phyloP scores from a whole-genome alignment of 2,888 invertebrate genomes.

The Adelphocoris suturalis region DNA sequence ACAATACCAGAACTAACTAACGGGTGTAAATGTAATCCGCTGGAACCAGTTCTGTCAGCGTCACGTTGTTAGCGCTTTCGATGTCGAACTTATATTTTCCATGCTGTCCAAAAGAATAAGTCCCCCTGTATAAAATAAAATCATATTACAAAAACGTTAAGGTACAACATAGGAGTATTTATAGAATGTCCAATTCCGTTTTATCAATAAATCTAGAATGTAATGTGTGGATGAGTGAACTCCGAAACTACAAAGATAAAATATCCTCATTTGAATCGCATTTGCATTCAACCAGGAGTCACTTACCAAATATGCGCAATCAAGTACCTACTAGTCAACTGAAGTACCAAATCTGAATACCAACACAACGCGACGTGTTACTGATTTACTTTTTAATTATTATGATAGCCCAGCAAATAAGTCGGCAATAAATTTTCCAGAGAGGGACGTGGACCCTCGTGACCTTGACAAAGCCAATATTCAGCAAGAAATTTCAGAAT shows the following conservation, averaged over 20 bases:
- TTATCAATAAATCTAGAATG: background rate
- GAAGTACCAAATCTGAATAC: too few species aligned
- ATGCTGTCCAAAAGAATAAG: slow-evolving; percentile 78
- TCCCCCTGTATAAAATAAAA: slow-evolving; percentile 76
- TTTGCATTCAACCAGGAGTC: too few species aligned
- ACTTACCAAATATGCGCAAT: too few species aligned
- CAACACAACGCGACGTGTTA: too few species aligned
- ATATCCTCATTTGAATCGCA: too few species aligned
- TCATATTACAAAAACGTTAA: slow-evolving; percentile 15
- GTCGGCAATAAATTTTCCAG: too few species aligned
- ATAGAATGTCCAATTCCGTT: background rate
- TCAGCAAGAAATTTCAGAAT: too few species aligned
- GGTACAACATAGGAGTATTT: background rate
- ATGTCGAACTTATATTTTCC: slow-evolving; percentile 79
- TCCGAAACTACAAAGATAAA: background rate
- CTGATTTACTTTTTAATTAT: too few species aligned
- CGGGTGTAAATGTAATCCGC: slow-evolving; percentile 78
- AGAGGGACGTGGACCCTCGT: too few species aligned
- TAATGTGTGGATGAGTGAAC: background rate
- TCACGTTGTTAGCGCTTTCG: slow-evolving; percentile 72
- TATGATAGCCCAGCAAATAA: too few species aligned
- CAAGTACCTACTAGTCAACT: too few species aligned
- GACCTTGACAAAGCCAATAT: too few species aligned
- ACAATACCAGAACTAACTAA: slow-evolving; percentile 76
- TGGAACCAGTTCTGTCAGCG: slow-evolving; percentile 73